Evolutionary conservation across 2,113 vertebrate species (phyloP).

Genomic region (Bufo gargarizans): DNA sequence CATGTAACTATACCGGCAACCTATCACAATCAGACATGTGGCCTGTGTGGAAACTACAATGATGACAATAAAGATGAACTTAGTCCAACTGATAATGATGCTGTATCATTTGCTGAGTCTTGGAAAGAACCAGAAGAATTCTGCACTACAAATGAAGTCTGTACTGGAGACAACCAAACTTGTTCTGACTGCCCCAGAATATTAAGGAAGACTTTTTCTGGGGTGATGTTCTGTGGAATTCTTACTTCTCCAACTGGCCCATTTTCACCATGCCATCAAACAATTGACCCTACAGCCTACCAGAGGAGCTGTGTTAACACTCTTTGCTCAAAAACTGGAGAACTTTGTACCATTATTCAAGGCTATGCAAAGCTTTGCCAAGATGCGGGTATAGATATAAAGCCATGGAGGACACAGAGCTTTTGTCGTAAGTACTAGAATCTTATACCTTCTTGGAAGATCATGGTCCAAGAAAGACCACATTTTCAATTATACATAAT

Average conservation of each 20-base stretch:
- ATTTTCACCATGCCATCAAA: conserved; percentile 68
- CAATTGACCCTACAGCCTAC: conserved; percentile 68
- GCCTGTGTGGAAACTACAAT: conserved; percentile 77
- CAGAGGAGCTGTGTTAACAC: conserved; percentile 70
- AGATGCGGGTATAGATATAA: conserved; percentile 61
- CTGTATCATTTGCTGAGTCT: conserved; percentile 66
- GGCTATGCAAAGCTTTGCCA: conserved; percentile 71
- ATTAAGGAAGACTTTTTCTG: conserved; percentile 53
- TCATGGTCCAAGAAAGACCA: background rate
- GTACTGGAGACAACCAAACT: conserved; percentile 41
- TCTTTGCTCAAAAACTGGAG: conserved; percentile 68
- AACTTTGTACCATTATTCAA: conserved; percentile 70
- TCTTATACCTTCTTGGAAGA: background rate
- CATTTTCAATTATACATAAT: too few species aligned
- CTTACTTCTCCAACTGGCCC: conserved; percentile 62
- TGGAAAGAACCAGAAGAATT: conserved; percentile 68
- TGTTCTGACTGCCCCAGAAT: conserved; percentile 61
- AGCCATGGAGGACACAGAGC: conserved; percentile 68
- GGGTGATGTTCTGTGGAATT: conserved; percentile 65
- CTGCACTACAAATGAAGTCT: conserved; percentile 48
- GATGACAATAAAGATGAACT: conserved; percentile 61
- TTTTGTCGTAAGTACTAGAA: conserved; percentile 68
- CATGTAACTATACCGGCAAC: conserved; percentile 62
- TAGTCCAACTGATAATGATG: conserved; percentile 9
- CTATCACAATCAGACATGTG: conserved; percentile 61